Percentiles rank a stretch among this genome's conserved stretches.
Conservation (phyloP, 2,113 vertebrate species). For the Hippocampus mohnikei region DNA sequence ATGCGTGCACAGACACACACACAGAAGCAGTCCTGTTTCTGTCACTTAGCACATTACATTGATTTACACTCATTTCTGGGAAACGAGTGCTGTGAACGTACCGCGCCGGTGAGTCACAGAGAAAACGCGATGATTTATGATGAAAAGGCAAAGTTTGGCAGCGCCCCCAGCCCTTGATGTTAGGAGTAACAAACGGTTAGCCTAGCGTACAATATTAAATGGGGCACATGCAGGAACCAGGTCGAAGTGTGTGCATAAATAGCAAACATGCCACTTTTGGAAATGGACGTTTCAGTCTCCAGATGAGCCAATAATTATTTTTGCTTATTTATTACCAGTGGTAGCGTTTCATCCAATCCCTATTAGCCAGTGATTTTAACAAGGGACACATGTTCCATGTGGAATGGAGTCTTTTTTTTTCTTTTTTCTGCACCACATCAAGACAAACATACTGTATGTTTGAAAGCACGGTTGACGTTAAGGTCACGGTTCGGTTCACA, state of each 20-base stretch:
- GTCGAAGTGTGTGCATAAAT: conserved; percentile 6
- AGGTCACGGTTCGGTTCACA: not conserved
- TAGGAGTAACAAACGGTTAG: not conserved
- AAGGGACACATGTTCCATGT: conserved; percentile 3
- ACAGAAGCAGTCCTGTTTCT: not conserved
- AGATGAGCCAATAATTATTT: conserved; percentile 10
- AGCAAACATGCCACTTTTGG: not conserved
- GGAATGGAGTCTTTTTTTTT: not conserved
- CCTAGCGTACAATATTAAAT: not conserved
- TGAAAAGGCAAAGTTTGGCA: not conserved
- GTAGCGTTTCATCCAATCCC: conserved; percentile 16
- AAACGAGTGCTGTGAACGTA: not conserved
- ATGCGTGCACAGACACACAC: not conserved
- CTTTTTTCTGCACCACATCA: not conserved
- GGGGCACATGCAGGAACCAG: not conserved
- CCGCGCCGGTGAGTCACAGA: not conserved
- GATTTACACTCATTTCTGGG: not conserved
- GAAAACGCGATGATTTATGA: not conserved
- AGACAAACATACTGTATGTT: not conserved
- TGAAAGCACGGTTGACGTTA: not conserved
- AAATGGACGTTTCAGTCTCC: conserved; percentile 7
- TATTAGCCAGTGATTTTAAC: conserved; percentile 19
- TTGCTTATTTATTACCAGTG: conserved; percentile 16
- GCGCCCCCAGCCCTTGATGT: not conserved
- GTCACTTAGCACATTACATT: not conserved